phyloP scores from a whole-genome alignment of 2,888 invertebrate species.

The Drosophila helvetica region DNA sequence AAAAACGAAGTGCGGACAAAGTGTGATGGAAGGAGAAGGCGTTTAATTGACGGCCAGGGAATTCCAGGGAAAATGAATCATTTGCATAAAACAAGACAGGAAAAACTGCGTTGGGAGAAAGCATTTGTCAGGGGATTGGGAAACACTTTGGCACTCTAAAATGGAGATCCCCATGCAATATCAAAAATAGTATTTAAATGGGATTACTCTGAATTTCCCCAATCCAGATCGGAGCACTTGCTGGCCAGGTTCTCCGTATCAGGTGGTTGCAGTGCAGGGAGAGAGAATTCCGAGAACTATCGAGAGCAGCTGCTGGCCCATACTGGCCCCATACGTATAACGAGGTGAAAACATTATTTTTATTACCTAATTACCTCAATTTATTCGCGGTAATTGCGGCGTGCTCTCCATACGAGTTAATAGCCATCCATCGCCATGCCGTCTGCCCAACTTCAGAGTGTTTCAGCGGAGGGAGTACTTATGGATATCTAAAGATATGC shows the following conservation, averaged over 20 bases:
- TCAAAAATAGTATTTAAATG: background rate
- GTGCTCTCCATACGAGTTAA: constrained; percentile 49
- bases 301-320: constrained; percentile 47
- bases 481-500: background rate
- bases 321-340: constrained; percentile 52
- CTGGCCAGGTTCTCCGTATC: constrained; percentile 23
- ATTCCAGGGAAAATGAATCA: constrained; percentile 80
- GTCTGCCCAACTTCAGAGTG: constrained; percentile 50
- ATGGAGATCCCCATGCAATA: background rate
- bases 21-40: constrained; percentile 36
- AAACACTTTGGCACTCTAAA: background rate
- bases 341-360: constrained; percentile 81
- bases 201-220: background rate
- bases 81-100: constrained; percentile 70
- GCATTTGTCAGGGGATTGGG: background rate
- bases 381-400: constrained; percentile 79
- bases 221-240: constrained; percentile 21
- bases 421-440: constrained; percentile 46
- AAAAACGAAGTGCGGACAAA: constrained; percentile 35
- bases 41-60: constrained; percentile 79
- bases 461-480: constrained; percentile 9
- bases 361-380: constrained; percentile 82
- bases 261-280: constrained; percentile 36
- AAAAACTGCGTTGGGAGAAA: constrained; percentile 14
- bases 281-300: constrained; percentile 34